phyloP scores from a whole-genome alignment of 2,888 invertebrate species.

The Marasmarcha lunaedactyla region DNA sequence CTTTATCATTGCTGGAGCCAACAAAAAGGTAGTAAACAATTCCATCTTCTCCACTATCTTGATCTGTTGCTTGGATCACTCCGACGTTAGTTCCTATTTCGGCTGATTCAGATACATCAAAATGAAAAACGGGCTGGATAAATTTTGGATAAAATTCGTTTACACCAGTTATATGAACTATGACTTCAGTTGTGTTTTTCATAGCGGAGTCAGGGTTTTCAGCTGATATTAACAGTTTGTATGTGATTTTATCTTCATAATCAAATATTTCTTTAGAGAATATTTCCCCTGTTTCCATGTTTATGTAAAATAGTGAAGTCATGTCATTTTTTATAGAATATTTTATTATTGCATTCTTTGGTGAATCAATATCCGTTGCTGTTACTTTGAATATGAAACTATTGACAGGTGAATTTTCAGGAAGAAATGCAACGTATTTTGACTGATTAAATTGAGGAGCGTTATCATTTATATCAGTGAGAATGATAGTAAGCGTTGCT shows the following conservation, averaged over 20 bases:
- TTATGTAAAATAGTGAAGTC: slow-evolving; percentile 82
- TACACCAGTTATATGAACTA: slow-evolving; percentile 83
- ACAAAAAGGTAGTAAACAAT: slow-evolving; percentile 92
- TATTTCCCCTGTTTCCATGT: slow-evolving; percentile 81
- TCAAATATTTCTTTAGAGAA: slow-evolving; percentile 84
- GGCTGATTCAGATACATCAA: slow-evolving; percentile 93
- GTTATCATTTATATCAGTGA: slow-evolving; percentile 95
- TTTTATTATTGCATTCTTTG: slow-evolving; percentile 86
- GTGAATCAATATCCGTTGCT: slow-evolving; percentile 89
- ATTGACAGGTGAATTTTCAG: slow-evolving; percentile 84
- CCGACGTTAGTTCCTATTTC: slow-evolving; percentile 88
- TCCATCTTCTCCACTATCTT: slow-evolving; percentile 89
- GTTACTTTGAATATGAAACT: slow-evolving; percentile 80
- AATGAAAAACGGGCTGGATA: slow-evolving; percentile 89
- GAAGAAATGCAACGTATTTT: slow-evolving; percentile 80
- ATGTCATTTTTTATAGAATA: slow-evolving; percentile 85
- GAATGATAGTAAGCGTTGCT: slow-evolving; percentile 84
- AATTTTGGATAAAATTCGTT: slow-evolving; percentile 93
- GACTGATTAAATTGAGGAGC: slow-evolving; percentile 87
- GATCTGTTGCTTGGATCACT: slow-evolving; percentile 87
- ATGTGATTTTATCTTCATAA: slow-evolving; percentile 84
- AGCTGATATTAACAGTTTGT: slow-evolving; percentile 82
- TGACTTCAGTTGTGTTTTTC: slow-evolving; percentile 79
- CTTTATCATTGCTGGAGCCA: slow-evolving; percentile 91
- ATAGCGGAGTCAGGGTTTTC: slow-evolving; percentile 88